Base-by-base conservation (phyloP, 2,113 vertebrate species). In the Pseudonaja textilis region DNA sequence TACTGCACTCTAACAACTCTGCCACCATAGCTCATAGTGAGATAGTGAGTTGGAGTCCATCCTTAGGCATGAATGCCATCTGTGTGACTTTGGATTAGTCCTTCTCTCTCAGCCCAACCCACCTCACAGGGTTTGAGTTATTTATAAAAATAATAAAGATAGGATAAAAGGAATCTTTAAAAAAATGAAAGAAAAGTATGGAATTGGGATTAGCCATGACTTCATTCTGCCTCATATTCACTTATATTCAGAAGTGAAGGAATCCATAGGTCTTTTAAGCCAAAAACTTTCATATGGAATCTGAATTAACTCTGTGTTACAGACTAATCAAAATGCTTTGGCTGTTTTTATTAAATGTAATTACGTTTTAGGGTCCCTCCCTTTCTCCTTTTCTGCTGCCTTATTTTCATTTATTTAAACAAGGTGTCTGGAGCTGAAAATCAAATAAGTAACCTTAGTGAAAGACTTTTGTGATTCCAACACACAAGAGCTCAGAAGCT, bases 391-490 rank as follows among this genome's bases (percentile, higher is more conserved):
- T 61, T 61, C 52, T 56, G 3, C 0, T 22, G 0, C n/a, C 92
- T 25, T 57, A 85, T 7, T 85, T 85, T 56, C 93, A 90, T 90
- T 93, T 64, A 86, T 90, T 93, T 90, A 90, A 90, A 94, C 59
- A 92, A 87, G 81, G 81, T 90, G 91, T 64, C 87, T 29, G 87
- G 95, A 93, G 54, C 92, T 92, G 85, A 26, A 92, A 96, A 50
- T 69, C 92, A 95, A 95, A 95, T 95, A 94, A 81, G 92, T 94
- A 93, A 95, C 95, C 95, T 64, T n/a, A 42, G 88, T 93, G 59
- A 90, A 93, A 6, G 88, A 5, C 89, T 85, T 95, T 90, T 93
- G 89, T 94, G 92, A 74, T 95, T 95, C 93, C 94, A 90, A 91
- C 91, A 93, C 57, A 91, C 95, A 90, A 50, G 74, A 95, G 93